These are phyloP conservation scores for Cheilosia vernalis DNA, from an alignment of 2,888 invertebrate species.

Conservation along the genomic window DNA sequence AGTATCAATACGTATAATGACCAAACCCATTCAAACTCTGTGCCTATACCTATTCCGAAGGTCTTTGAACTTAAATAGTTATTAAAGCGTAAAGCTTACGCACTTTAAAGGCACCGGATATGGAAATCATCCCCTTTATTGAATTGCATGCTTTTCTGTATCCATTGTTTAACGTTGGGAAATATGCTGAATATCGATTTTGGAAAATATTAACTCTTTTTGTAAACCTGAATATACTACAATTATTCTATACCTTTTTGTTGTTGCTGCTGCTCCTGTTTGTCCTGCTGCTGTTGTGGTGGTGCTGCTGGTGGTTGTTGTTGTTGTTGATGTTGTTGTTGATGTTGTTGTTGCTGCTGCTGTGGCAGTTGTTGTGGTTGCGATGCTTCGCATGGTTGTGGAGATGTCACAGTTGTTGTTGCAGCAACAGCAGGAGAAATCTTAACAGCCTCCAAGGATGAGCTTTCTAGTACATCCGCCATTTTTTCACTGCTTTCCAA, in stretches of 20 bases:
- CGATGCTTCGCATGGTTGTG: slow-evolving; percentile 43
- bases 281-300: slow-evolving; percentile 43
- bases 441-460: slow-evolving; percentile 61
- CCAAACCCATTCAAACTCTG: slow-evolving; percentile 3
- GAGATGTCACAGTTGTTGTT: slow-evolving; percentile 64
- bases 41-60: slow-evolving; percentile 5
- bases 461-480: slow-evolving; percentile 74
- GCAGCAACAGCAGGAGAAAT: slow-evolving; percentile 50
- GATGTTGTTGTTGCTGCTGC: slow-evolving; percentile 47
- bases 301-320: slow-evolving; percentile 30
- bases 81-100: slow-evolving; percentile 42
- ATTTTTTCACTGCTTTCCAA: slow-evolving; percentile 56
- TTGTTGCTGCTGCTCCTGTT: slow-evolving; percentile 61
- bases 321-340: slow-evolving; percentile 15
- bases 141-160: slow-evolving; percentile 41
- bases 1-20: background rate
- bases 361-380: slow-evolving; percentile 49
- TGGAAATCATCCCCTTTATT: slow-evolving; percentile 43
- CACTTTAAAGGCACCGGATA: slow-evolving; percentile 56
- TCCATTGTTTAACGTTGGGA: slow-evolving; percentile 39
- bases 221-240: slow-evolving; percentile 22
- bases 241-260: slow-evolving; percentile 53
- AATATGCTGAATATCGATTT: slow-evolving; percentile 57
- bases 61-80: slow-evolving; percentile 51
- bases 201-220: slow-evolving; percentile 20